Percentiles rank a stretch among this genome's conserved stretches.
These are phyloP conservation scores for Coregonus ussuriensis DNA, from an alignment of 2,797 vertebrate genomes.

Conservation along the genomic window DNA sequence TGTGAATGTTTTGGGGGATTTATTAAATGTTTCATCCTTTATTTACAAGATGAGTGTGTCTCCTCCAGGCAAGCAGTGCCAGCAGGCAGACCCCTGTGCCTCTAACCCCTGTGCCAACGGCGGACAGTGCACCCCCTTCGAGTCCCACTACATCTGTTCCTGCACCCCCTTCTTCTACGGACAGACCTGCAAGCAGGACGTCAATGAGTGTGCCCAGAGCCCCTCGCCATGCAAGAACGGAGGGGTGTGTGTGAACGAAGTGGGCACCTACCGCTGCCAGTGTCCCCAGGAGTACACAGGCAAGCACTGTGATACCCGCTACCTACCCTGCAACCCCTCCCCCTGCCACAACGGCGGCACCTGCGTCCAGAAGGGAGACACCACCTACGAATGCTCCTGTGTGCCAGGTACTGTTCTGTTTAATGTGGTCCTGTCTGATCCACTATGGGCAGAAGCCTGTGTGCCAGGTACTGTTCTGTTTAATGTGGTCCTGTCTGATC, in stretches of 20 bases:
- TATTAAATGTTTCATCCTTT: not conserved
- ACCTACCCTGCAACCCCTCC: constrained; percentile 90
- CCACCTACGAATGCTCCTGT: constrained; percentile 87
- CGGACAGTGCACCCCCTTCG: constrained; percentile 83
- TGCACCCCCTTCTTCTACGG: constrained; percentile 86
- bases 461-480: too few species aligned
- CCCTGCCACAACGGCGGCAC: constrained; percentile 85
- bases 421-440: too few species aligned
- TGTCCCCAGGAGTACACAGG: constrained; percentile 84
- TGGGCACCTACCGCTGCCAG: constrained; percentile 85
- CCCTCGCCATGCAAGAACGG: constrained; percentile 81
- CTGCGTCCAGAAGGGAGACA: constrained; percentile 86
- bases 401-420: constrained; percentile 19
- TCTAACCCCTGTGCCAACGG: constrained; percentile 93
- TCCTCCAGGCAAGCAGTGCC: constrained; percentile 85
- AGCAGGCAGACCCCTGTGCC: constrained; percentile 89
- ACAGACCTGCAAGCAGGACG: constrained; percentile 87
- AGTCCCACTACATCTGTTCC: constrained; percentile 82
- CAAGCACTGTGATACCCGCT: constrained; percentile 85
- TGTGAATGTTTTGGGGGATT: too few species aligned
- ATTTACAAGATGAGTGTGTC: not conserved
- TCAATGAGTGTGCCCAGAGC: constrained; percentile 83
- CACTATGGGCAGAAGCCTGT: too few species aligned
- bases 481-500: too few species aligned
- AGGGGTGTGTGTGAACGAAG: constrained; percentile 84